These are phyloP conservation scores for Hyles lineata DNA, from an alignment of 2,888 invertebrate species.

Conservation along the genomic window DNA sequence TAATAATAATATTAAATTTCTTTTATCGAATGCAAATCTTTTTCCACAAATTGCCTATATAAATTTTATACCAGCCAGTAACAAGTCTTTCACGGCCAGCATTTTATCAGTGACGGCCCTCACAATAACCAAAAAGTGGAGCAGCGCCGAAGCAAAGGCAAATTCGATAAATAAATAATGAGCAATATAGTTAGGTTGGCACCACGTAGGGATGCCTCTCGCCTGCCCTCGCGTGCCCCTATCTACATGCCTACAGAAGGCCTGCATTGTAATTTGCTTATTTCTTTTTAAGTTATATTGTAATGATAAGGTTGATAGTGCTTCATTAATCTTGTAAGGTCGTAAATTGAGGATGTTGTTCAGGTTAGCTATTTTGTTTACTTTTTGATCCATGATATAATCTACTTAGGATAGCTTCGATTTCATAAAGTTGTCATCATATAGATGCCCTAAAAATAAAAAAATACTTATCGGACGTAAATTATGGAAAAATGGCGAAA, in stretches of 20 bases:
- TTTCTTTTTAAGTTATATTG: too few relatives aligned
- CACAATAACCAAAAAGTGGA: slow-evolving; percentile 52
- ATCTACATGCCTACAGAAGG: slow-evolving; percentile 28
- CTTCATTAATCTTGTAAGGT: too few relatives aligned
- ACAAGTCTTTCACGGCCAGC: not conserved
- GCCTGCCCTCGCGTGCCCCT: not conserved
- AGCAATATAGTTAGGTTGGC: slow-evolving; percentile 51
- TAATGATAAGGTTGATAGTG: too few relatives aligned
- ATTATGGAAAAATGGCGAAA: too few relatives aligned
- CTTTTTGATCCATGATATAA: too few relatives aligned
- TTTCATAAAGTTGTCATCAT: too few relatives aligned
- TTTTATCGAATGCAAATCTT: too few relatives aligned
- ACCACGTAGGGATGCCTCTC: slow-evolving; percentile 36
- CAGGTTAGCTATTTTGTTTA: too few relatives aligned
- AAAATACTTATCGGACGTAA: too few relatives aligned
- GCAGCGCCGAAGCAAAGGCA: slow-evolving; percentile 45
- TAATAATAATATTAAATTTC: too few relatives aligned
- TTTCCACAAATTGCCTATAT: not conserved
- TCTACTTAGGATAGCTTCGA: too few relatives aligned
- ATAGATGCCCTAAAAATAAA: too few relatives aligned
- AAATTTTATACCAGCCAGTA: not conserved
- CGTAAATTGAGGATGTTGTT: not conserved
- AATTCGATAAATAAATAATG: slow-evolving; percentile 62
- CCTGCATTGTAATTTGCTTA: not conserved
- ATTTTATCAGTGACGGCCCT: not conserved